Conservation (phyloP, 2,113 vertebrate species). For the Pelodiscus sinensis region DNA sequence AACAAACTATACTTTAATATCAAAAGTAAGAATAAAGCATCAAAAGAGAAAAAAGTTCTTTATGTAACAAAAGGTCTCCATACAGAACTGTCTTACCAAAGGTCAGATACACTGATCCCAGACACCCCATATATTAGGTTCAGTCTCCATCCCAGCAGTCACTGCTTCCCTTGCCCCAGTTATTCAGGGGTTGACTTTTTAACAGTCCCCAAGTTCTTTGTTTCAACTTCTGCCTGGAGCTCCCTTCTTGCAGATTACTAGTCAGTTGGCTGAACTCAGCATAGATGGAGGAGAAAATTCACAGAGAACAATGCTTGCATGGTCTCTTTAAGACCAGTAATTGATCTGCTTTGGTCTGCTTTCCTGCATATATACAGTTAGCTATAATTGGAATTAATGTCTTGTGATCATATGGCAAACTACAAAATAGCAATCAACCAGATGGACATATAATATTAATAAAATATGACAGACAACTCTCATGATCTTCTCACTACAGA, state of each 20-base stretch:
- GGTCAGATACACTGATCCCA: not conserved
- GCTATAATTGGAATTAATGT: not conserved
- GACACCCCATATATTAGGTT: fast-evolving
- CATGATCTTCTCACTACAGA: not conserved
- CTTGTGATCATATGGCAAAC: not conserved
- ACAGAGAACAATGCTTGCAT: fast-evolving
- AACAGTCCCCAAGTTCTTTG: not conserved
- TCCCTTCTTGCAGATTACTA: not conserved
- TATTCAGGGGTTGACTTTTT: fast-evolving
- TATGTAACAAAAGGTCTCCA: fast-evolving
- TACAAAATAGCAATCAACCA: not conserved
- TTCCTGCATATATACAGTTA: not conserved
- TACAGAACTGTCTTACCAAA: not conserved
- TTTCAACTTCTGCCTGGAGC: not conserved
- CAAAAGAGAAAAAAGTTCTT: not conserved
- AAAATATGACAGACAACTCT: not conserved
- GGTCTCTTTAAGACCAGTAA: not conserved
- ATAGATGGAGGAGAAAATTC: not conserved
- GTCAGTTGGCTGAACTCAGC: not conserved
- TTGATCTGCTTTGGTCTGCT: not conserved
- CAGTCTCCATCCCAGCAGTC: not conserved
- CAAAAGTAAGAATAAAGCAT: not conserved
- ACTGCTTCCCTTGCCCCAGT: fast-evolving
- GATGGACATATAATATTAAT: not conserved
- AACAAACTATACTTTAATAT: not conserved